Evolutionary conservation across 2,113 vertebrate species (phyloP).

Genomic region (Gopherus evgoodei): DNA sequence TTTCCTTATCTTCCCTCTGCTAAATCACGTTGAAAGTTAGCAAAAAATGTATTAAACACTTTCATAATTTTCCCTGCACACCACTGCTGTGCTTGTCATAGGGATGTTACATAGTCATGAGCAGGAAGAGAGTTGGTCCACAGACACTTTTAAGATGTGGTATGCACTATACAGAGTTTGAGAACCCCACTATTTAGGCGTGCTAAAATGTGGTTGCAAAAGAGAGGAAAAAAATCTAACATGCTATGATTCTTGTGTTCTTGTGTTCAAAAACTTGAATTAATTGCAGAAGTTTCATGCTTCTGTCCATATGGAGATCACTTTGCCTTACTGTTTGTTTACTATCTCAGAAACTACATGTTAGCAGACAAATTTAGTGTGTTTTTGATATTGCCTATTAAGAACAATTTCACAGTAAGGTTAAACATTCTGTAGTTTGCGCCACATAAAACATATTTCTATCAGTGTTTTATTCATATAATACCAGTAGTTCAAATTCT

Average conservation of each 20-base stretch:
- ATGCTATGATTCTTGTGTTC: background rate
- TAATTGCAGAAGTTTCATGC: background rate
- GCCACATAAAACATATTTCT: background rate
- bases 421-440: background rate
- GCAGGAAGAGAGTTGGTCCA: background rate
- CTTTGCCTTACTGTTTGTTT: background rate
- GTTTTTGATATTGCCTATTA: background rate
- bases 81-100: background rate
- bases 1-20: background rate
- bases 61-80: background rate
- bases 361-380: background rate
- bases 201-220: background rate
- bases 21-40: background rate
- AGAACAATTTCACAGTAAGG: background rate
- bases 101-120: background rate
- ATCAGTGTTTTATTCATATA: background rate
- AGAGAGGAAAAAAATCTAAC: background rate
- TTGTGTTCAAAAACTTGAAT: background rate
- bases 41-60: background rate
- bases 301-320: background rate
- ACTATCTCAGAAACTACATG: background rate
- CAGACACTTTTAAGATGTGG: fast-evolving
- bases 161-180: background rate
- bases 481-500: background rate
- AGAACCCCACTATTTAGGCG: background rate